Evolutionary conservation across 2,113 vertebrate species (phyloP).

Genomic region (Phycodurus eques): DNA sequence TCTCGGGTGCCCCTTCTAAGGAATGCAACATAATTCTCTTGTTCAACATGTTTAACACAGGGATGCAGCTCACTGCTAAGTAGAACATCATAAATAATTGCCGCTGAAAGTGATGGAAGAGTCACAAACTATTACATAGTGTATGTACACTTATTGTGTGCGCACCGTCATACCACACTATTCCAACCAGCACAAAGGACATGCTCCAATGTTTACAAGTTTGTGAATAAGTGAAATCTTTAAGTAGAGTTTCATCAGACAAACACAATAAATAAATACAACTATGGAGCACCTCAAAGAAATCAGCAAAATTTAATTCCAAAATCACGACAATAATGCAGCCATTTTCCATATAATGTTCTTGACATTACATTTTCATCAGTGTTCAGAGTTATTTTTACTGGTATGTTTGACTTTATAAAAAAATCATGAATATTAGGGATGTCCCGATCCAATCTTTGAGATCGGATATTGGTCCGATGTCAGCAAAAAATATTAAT

Average conservation of each 20-base stretch:
- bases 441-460: too few species aligned
- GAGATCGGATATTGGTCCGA: too few species aligned
- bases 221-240: conserved; percentile 18
- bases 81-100: conserved; percentile 27
- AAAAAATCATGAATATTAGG: too few species aligned
- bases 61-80: conserved; percentile 2
- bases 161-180: conserved; percentile 4
- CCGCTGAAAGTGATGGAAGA: conserved; percentile 30
- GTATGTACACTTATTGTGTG: conserved; percentile 9
- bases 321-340: background rate
- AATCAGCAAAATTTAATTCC: too few species aligned
- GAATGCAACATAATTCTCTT: conserved; percentile 34
- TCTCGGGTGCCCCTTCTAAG: conserved; percentile 34
- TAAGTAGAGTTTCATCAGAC: conserved; percentile 40
- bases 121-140: conserved; percentile 38
- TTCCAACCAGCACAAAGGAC: conserved; percentile 18
- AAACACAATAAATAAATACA: background rate
- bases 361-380: background rate
- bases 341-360: background rate
- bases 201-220: conserved; percentile 37
- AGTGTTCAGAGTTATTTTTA: too few species aligned
- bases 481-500: too few species aligned
- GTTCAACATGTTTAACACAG: conserved; percentile 31
- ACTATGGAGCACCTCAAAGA: background rate
- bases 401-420: too few species aligned